Percentiles rank a stretch among this genome's conserved stretches.
These are phyloP conservation scores for Aythya baeri DNA, from an alignment of 2,113 vertebrate species.

Conservation along the genomic window DNA sequence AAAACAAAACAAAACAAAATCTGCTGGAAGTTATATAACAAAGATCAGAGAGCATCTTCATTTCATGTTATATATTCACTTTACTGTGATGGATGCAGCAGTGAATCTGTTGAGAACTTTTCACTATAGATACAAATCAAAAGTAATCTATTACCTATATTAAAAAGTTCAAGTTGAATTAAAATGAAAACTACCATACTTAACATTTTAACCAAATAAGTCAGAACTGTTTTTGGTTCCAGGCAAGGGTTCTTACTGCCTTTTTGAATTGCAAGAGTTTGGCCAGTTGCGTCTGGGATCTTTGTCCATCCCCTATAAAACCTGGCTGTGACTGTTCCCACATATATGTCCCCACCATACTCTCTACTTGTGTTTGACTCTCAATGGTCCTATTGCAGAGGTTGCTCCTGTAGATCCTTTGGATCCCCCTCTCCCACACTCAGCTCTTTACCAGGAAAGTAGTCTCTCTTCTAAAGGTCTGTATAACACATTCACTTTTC, in stretches of 20 bases:
- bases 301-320: neutral
- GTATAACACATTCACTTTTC: neutral
- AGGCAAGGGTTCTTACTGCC: neutral
- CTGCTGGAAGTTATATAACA: neutral
- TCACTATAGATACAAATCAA: neutral
- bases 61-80: neutral
- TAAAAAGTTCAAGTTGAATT: neutral
- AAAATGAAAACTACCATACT: neutral
- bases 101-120: neutral
- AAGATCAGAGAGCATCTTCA: neutral
- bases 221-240: neutral
- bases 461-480: neutral
- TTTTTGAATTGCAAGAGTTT: neutral
- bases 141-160: neutral
- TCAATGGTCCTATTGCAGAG: neutral
- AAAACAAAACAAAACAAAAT: neutral
- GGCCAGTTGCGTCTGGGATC: neutral
- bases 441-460: neutral
- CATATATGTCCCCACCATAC: neutral
- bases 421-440: neutral
- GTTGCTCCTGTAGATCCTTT: neutral
- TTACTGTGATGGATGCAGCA: neutral
- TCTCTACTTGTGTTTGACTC: neutral
- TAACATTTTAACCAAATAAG: neutral
- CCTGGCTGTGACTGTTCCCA: neutral